These are phyloP conservation scores for Linepithema humile DNA, from an alignment of 1,140 invertebrate genomes.

Conservation along the genomic window DNA sequence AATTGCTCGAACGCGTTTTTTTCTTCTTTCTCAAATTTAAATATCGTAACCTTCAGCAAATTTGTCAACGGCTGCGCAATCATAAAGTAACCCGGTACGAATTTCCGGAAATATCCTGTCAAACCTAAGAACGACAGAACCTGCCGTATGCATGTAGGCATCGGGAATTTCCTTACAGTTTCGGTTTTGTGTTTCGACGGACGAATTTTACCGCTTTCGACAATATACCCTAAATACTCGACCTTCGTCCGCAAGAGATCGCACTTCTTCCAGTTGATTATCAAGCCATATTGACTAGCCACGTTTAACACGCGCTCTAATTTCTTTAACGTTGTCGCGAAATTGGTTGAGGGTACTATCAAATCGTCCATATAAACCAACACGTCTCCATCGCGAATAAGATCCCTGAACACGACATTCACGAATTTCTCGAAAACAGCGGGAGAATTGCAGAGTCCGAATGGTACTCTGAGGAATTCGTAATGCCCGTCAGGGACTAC, in stretches of 20 bases:
- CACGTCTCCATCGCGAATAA: background rate
- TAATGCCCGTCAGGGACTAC: background rate
- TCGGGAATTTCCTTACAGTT: background rate
- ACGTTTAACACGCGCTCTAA: background rate
- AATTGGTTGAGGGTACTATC: background rate
- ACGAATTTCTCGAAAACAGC: background rate
- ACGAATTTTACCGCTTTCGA: background rate
- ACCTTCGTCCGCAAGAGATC: background rate
- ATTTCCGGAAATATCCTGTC: background rate
- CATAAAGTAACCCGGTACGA: background rate
- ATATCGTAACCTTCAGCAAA: background rate
- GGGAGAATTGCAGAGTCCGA: slow-evolving; percentile 7
- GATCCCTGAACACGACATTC: background rate
- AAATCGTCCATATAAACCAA: background rate
- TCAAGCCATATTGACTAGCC: background rate
- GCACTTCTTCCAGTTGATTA: background rate
- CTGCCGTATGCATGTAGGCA: too few relatives aligned
- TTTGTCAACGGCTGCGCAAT: background rate
- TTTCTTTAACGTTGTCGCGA: background rate
- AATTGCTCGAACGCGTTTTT: background rate
- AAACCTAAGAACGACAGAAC: background rate
- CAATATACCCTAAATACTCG: background rate
- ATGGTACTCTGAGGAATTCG: background rate
- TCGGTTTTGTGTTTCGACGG: background rate
- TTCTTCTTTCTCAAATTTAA: background rate